Base-by-base conservation (phyloP, 2,888 invertebrate genomes). In the Automeris io region DNA sequence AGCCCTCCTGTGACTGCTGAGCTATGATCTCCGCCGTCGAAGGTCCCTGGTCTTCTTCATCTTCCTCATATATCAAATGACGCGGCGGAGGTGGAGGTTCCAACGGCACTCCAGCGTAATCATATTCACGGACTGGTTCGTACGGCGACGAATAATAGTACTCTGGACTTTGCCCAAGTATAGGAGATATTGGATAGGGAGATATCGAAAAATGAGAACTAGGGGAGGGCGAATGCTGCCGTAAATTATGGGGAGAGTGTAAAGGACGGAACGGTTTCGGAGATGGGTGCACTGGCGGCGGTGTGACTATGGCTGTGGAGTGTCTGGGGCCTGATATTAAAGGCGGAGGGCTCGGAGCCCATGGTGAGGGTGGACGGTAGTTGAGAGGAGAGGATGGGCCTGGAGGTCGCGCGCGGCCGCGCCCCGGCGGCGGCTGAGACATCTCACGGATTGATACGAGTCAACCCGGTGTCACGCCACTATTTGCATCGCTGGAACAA, bases 1-100 rank as follows among this genome's bases (percentile, higher is more conserved):
- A 97, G 81, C 96, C 96, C 79, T 97, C 96, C 85, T 97, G 96
- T 43, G 95, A 95, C 82, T 97, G 97, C 72, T 93, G 94, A 46
- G 96, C 96, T 59, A 96, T 96, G 58, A 96, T 96, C 78, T 96
- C 95, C 33, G 96, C 96, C 11, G 96, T 96, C 42, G 95, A 93
- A 6, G 94, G 94, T 31, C 95, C 94, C 53, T 91, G 88, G 49
- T 93, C 92, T 66, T 92, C 93, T 40, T 66, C 66, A 23, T 93
- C 93, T 61, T 90, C 90, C 49, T 90, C 88, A 55, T 89, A 88
- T 47, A 89, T 88, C 87, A 88, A 83, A 50, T 89, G 89, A 57
- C 90, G 88, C 51, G 88, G 91, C 49, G 93, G 94, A 53, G 94
- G 94, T 53, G 88, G 91, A 48, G 93, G 94, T 69, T 95, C 94